phyloP scores from a whole-genome alignment of 2,113 vertebrate genomes.

The Alaudala cheleensis region DNA sequence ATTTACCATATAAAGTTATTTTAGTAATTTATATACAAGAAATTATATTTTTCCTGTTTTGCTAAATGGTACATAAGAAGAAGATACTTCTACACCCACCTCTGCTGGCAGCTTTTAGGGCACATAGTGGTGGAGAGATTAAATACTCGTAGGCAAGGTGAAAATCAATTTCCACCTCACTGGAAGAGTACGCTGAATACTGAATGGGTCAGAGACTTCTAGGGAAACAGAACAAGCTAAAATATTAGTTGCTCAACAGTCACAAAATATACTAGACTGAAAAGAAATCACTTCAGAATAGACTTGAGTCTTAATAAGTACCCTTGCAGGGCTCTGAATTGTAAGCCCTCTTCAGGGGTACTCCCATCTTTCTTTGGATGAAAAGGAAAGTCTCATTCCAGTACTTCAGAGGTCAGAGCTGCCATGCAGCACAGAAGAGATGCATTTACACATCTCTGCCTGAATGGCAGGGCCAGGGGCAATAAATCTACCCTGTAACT shows the following conservation, averaged over 20 bases:
- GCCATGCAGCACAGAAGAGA: not conserved
- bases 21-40: not conserved
- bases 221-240: not conserved
- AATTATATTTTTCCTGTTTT: not conserved
- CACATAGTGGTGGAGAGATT: not conserved
- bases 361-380: not conserved
- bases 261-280: not conserved
- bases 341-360: not conserved
- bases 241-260: not conserved
- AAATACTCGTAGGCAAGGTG: not conserved
- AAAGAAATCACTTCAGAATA: not conserved
- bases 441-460: not conserved
- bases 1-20: not conserved
- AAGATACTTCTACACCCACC: not conserved
- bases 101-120: not conserved
- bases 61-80: not conserved
- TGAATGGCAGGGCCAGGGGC: not conserved
- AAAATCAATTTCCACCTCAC: not conserved
- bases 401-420: not conserved
- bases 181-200: not conserved
- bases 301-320: not conserved
- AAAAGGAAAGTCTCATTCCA: not conserved
- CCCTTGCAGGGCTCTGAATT: not conserved
- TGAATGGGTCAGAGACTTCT: not conserved
- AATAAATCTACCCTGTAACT: not conserved